A percentile compares a stretch with the other conserved stretches of the same genome.
These are phyloP conservation scores for Pterostichus niger DNA, from an alignment of 2,888 invertebrate genomes.

Conservation along the genomic window DNA sequence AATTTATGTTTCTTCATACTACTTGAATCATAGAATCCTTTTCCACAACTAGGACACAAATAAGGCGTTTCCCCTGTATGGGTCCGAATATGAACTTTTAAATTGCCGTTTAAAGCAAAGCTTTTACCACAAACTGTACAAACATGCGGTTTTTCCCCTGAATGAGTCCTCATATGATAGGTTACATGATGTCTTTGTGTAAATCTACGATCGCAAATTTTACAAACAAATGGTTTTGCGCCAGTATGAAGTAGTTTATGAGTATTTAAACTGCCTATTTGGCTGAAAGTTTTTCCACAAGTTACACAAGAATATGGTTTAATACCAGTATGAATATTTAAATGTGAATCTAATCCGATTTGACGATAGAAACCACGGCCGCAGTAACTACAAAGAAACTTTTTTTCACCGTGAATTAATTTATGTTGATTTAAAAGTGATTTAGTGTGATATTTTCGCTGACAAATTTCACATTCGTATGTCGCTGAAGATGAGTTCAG, in stretches of 20 bases:
- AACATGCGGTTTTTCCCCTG: slow-evolving; percentile 71
- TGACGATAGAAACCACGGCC: slow-evolving; percentile 59
- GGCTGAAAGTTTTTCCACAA: slow-evolving; percentile 50
- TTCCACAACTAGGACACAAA: slow-evolving; percentile 59
- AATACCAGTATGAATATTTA: slow-evolving; percentile 39
- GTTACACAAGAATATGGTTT: slow-evolving; percentile 49
- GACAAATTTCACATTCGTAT: background rate
- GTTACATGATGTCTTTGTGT: slow-evolving; percentile 58
- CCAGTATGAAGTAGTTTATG: slow-evolving; percentile 55
- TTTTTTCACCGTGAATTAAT: slow-evolving; percentile 64
- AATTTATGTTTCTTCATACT: slow-evolving; percentile 63
- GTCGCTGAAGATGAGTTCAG: too few relatives aligned
- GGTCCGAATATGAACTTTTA: slow-evolving; percentile 62
- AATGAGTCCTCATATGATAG: slow-evolving; percentile 69
- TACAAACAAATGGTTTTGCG: slow-evolving; percentile 42
- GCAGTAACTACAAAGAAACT: slow-evolving; percentile 68
- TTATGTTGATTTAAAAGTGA: slow-evolving; percentile 45
- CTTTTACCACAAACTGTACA: slow-evolving; percentile 72
- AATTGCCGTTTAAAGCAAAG: slow-evolving; percentile 59
- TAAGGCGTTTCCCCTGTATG: slow-evolving; percentile 62
- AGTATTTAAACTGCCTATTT: slow-evolving; percentile 35
- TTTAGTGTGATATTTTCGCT: background rate
- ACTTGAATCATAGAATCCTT: slow-evolving; percentile 61
- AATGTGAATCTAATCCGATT: slow-evolving; percentile 33
- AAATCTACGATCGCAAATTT: slow-evolving; percentile 47